Evolutionary conservation across 1,140 invertebrate species (phyloP), one percentile per base, ranked within the genome.

Genomic region (Magallana angulata): DNA sequence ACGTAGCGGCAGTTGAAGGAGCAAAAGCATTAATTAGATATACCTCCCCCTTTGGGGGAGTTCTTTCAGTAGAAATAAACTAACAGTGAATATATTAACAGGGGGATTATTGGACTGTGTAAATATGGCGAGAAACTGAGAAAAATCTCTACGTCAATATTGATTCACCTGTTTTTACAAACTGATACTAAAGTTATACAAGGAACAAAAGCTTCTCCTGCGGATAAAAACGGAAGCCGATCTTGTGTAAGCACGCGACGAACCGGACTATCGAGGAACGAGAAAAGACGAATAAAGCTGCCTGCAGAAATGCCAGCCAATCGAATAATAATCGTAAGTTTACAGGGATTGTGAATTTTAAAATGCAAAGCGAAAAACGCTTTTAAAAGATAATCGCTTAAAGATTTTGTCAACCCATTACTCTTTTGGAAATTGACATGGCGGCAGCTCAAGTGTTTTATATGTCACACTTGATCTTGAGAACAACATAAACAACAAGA

Each of bases 111-210:
- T 76, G 24, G 68, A 76, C 68, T 76, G 68, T 76, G 68, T 76
- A 76, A 76, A 76, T 76, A 76, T 76, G 68, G 68, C 68, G 68
- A 76, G 68, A 36, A 76, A 76, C 68, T 76, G 68, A 76, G 68
- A 76, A 76, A 76, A 76, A 76, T 76, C 68, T 30, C 68, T 30
- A 11, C 24, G 24, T 76, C 24, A 76, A 76, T 76, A 76, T 76
- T 76, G 68, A 76, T 76, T 76, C 68, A 76, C 68, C 68, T 76
- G 68, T 76, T 76, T 76, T 76, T 76, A 76, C 68, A 76, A 76
- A 76, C 68, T 76, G 68, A 76, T 76, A 76, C 68, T 11, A 76
- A 76, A 76, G 68, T 76, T 76, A 76, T 76, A 76, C 68, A 76
- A 12, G 68, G 68, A 76, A 76, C 68, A 76, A 76, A 76, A 76